phyloP scores from a whole-genome alignment of 2,113 vertebrate species.

The Psephotus haematonotus region DNA sequence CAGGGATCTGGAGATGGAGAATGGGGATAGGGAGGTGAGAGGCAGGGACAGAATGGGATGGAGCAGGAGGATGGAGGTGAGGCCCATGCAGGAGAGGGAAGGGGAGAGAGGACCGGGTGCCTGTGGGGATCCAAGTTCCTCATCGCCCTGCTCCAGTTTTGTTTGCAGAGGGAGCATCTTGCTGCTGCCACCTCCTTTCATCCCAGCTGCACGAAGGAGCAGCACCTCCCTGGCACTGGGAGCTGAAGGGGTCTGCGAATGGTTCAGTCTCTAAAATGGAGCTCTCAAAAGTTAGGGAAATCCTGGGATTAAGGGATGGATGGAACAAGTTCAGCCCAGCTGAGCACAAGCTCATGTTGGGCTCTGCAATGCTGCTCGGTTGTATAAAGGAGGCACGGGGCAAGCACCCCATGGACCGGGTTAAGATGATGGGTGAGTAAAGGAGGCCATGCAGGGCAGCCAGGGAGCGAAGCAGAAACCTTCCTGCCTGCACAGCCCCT shows the following conservation, averaged over 20 bases:
- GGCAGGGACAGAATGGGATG: not conserved
- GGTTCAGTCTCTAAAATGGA: rapidly evolving
- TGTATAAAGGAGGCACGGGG: not conserved
- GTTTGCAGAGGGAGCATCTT: not conserved
- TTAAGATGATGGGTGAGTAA: not conserved
- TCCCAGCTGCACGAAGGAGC: not conserved
- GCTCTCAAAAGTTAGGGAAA: not conserved
- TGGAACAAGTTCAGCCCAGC: not conserved
- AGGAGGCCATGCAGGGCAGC: rapidly evolving
- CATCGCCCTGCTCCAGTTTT: not conserved
- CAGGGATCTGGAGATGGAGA: not conserved
- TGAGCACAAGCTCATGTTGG: rapidly evolving
- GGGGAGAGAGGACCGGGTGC: not conserved
- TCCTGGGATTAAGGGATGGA: not conserved
- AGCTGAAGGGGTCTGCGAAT: not conserved
- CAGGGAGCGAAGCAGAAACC: not conserved
- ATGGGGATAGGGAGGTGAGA: not conserved
- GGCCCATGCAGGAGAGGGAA: not conserved
- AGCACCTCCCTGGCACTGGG: not conserved
- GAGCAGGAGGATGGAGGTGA: not conserved
- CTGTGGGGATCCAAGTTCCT: not conserved
- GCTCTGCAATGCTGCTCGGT: rapidly evolving
- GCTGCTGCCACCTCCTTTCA: not conserved
- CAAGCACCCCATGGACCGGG: rapidly evolving
- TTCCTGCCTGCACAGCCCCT: not conserved